A percentile compares a stretch with the other conserved stretches of the same genome.
Conservation (phyloP, 2,797 vertebrate species). For the Gymnoscopelus microlampas region DNA sequence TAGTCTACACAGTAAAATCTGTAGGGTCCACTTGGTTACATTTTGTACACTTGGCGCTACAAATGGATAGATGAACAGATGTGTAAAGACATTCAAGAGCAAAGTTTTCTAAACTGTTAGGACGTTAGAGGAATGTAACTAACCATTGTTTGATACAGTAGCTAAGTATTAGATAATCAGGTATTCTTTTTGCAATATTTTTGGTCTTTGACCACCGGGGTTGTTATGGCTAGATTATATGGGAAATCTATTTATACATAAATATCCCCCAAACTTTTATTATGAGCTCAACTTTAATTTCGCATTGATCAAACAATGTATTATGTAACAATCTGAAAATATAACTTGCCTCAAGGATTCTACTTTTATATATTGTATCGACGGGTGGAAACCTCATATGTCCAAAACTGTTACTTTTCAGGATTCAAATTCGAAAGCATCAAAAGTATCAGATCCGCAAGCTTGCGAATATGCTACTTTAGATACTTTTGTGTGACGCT, state of each 20-base stretch:
- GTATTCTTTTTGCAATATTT: conserved; percentile 7
- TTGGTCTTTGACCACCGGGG: conserved; percentile 24
- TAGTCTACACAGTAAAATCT: neutral
- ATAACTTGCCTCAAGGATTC: conserved; percentile 12
- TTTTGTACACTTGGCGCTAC: too few relatives aligned
- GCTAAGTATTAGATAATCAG: conserved; percentile 26
- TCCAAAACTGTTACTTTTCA: too few relatives aligned
- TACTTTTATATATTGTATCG: neutral
- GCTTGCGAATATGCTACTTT: too few relatives aligned
- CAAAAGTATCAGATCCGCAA: too few relatives aligned
- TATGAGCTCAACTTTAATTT: conserved; percentile 21
- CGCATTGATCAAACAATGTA: conserved; percentile 24
- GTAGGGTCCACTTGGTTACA: too few relatives aligned
- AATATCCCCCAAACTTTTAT: conserved; percentile 4
- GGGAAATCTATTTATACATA: conserved; percentile 17
- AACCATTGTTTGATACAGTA: conserved; percentile 24
- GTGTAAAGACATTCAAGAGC: conserved; percentile 24
- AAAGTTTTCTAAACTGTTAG: conserved; percentile 28
- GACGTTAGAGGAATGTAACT: neutral
- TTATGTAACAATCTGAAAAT: too few relatives aligned
- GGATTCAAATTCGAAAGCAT: too few relatives aligned
- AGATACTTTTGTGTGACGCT: too few relatives aligned
- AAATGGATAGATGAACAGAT: conserved; percentile 4
- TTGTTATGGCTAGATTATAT: neutral
- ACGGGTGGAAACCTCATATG: too few relatives aligned